Conservation (phyloP, 2,888 invertebrate species). For the Folsomia manolachei region DNA sequence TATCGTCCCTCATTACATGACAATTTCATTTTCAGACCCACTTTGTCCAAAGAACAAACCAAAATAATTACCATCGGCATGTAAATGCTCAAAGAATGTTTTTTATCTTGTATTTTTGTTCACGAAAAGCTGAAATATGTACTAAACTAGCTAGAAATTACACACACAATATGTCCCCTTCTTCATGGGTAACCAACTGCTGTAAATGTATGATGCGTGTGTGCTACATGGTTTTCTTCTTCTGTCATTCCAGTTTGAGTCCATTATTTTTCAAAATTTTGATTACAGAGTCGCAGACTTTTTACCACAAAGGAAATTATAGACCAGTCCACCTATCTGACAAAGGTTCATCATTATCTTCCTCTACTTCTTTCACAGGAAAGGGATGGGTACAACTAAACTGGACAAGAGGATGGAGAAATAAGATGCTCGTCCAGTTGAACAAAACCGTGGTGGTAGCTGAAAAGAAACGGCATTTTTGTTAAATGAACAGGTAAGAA, state of each 20-base stretch:
- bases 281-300: constrained; percentile 16
- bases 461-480: background rate
- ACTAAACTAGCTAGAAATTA: too few relatives aligned
- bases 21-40: background rate
- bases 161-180: too few relatives aligned
- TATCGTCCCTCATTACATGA: background rate
- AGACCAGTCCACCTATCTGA: constrained; percentile 3
- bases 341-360: constrained; percentile 9
- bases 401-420: background rate
- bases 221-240: background rate
- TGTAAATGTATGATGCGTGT: background rate
- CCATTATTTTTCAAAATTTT: constrained; percentile 18
- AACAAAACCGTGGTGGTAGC: background rate
- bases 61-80: constrained; percentile 23
- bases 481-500: background rate
- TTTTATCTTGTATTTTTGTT: background rate
- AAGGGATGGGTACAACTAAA: background rate
- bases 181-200: too few relatives aligned
- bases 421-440: background rate
- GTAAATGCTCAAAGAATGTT: constrained; percentile 14
- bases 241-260: constrained; percentile 1
- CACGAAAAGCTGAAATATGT: background rate
- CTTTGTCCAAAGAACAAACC: constrained; percentile 8
- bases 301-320: constrained; percentile 19
- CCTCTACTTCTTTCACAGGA: too few relatives aligned